phyloP scores from a whole-genome alignment of 2,888 invertebrate genomes.

The Plagodis dolabraria region DNA sequence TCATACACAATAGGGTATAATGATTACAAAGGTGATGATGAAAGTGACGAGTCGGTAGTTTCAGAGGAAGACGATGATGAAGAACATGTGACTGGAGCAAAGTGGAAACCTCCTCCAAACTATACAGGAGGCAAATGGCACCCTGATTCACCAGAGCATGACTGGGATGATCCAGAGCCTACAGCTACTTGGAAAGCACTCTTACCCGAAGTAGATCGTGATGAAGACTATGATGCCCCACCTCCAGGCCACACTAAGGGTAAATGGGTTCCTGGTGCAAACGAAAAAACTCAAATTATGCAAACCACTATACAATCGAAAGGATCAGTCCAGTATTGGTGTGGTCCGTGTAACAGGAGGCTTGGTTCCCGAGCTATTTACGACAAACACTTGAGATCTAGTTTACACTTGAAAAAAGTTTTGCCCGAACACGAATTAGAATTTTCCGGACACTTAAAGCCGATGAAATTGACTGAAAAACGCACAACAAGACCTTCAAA shows the following conservation, averaged over 20 bases:
- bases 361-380: constrained; percentile 90
- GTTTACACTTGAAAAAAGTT: constrained; percentile 88
- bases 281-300: constrained; percentile 82
- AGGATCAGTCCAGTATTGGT: constrained; percentile 89
- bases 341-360: constrained; percentile 91
- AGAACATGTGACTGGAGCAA: constrained; percentile 85
- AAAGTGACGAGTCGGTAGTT: constrained; percentile 85
- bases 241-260: constrained; percentile 90
- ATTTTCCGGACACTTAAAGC: constrained; percentile 77
- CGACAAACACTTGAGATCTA: constrained; percentile 90
- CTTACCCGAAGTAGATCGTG: constrained; percentile 65
- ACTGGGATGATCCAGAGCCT: constrained; percentile 85
- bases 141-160: constrained; percentile 75
- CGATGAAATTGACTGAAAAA: constrained; percentile 58
- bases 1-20: constrained; percentile 69
- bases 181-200: constrained; percentile 88
- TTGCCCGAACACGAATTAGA: constrained; percentile 89
- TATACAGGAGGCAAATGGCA: constrained; percentile 80
- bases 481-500: constrained; percentile 66
- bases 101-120: constrained; percentile 89
- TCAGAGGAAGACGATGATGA: constrained; percentile 85
- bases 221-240: constrained; percentile 84
- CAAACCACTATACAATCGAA: constrained; percentile 79
- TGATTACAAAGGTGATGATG: constrained; percentile 72
- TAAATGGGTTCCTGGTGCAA: constrained; percentile 91